Percentiles rank a stretch among this genome's conserved stretches.
These are phyloP conservation scores for Perizoma affinitatum DNA, from an alignment of 2,888 invertebrate genomes.

Conservation along the genomic window DNA sequence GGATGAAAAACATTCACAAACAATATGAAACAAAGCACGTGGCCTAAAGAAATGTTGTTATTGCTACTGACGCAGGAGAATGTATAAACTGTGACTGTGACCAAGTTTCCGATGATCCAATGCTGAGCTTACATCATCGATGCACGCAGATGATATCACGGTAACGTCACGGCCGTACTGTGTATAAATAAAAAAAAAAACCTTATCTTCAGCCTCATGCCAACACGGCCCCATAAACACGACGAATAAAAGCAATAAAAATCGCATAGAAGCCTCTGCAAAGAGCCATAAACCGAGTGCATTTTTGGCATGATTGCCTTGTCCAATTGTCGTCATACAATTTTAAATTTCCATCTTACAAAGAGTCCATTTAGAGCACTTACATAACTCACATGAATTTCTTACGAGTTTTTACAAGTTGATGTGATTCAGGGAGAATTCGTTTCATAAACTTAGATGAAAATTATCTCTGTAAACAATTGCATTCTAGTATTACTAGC, in stretches of 20 bases:
- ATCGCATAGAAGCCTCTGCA: slow-evolving; percentile 50
- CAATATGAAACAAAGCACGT: slow-evolving; percentile 10
- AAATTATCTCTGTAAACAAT: slow-evolving; percentile 30
- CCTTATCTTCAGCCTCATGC: slow-evolving; percentile 40
- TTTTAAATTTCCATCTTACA: slow-evolving; percentile 26
- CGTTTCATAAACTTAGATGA: slow-evolving; percentile 24
- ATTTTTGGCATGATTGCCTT: slow-evolving; percentile 61
- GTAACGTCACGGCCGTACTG: slow-evolving; percentile 55
- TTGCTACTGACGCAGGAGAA: slow-evolving; percentile 21
- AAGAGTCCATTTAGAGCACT: slow-evolving; percentile 29
- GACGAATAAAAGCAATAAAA: slow-evolving; percentile 54
- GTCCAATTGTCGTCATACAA: slow-evolving; percentile 38
- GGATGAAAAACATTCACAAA: slow-evolving; percentile 11
- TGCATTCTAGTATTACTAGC: slow-evolving; percentile 25
- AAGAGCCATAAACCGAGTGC: slow-evolving; percentile 49
- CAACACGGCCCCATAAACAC: slow-evolving; percentile 49
- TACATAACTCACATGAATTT: slow-evolving; percentile 32
- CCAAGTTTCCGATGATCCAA: slow-evolving; percentile 53
- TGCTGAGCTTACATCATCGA: slow-evolving; percentile 58
- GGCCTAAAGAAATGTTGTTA: slow-evolving; percentile 11
- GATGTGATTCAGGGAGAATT: slow-evolving; percentile 25
- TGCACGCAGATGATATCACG: slow-evolving; percentile 53
- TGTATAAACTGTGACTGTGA: slow-evolving; percentile 33
- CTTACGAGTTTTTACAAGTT: slow-evolving; percentile 24
- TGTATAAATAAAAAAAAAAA: slow-evolving; percentile 48